Base-by-base conservation (phyloP, 2,888 invertebrate species). In the Taenaris catops region DNA sequence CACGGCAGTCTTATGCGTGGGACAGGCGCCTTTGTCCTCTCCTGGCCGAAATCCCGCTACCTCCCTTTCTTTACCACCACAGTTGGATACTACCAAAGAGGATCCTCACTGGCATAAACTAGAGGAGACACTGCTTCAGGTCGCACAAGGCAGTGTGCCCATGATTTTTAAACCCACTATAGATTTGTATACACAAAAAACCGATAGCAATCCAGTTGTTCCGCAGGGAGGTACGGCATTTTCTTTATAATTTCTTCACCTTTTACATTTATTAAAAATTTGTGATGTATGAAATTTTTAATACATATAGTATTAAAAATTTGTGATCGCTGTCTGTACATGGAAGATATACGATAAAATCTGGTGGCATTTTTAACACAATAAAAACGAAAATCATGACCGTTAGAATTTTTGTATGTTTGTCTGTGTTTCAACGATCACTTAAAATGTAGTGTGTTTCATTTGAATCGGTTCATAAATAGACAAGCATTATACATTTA, bases 141-240 rank as follows among this genome's bases (percentile, higher is more conserved):
- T 91, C 41, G 91, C 91, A 1, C 90, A 90, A 38, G 92, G 92
- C 27, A 83, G 89, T 1, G 83, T 91, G 9, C 91, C 93, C 2
- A 90, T 94, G 84, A 90, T 93, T 45, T 95, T 95, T 67, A 93
- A 93, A 58, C 95, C 96, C 0, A 91, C 92, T 1, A 80, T 93
- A 12, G 92, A 93, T 46, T 80, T 96, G 32, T 93, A 94, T 61
- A 92, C 91, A 0, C 88, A 89, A 46, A 86, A 86, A 36, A 91
- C 91, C 36, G 91, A 93, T 44, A 91, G 80, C 27, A 90, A 89
- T 55, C 94, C 96, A 1, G 76, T 92, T 9, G 92, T 92, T 4
- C 91, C 95, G 26, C 89, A 94, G 51, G 92, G 93, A 65, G 92
- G 91, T 92, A 58, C 3, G 21, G n/a, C n/a, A 12, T 20, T 28